Evolutionary conservation across 2,113 vertebrate species (phyloP).

Genomic region (Dasyornis broadbenti): DNA sequence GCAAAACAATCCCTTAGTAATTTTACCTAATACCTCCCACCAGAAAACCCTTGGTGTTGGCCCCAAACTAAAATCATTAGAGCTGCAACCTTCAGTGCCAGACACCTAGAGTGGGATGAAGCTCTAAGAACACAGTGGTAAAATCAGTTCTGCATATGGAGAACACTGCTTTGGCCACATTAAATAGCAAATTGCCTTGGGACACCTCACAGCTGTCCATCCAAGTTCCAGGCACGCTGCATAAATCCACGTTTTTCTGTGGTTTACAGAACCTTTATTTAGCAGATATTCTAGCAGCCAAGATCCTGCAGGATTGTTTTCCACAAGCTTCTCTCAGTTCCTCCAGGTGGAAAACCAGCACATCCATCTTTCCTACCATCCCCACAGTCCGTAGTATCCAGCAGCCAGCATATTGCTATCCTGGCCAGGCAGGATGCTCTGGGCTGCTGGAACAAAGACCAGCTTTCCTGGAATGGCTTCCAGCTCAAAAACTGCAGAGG

Average conservation of each 20-base stretch:
- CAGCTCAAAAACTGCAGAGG: background rate
- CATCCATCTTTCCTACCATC: background rate
- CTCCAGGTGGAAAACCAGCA: background rate
- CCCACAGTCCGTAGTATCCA: fast-evolving
- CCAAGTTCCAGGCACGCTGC: background rate
- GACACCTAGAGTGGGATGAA: background rate
- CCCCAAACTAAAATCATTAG: background rate
- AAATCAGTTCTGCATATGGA: background rate
- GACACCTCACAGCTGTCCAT: background rate
- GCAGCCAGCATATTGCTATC: background rate
- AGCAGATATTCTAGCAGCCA: background rate
- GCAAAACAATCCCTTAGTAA: conserved; percentile 3
- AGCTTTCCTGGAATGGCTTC: background rate
- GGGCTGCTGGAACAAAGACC: background rate
- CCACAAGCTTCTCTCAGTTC: background rate
- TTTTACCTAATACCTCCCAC: conserved; percentile 8
- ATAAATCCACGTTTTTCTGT: background rate
- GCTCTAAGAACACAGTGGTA: background rate
- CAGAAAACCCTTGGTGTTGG: background rate
- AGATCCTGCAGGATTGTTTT: background rate
- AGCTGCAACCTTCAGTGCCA: background rate
- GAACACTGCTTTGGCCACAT: background rate
- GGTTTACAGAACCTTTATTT: background rate
- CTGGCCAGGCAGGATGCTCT: background rate
- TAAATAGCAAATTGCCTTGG: background rate